Base-by-base conservation (phyloP, 2,888 invertebrate species). In the Lacanobia wlatinum region DNA sequence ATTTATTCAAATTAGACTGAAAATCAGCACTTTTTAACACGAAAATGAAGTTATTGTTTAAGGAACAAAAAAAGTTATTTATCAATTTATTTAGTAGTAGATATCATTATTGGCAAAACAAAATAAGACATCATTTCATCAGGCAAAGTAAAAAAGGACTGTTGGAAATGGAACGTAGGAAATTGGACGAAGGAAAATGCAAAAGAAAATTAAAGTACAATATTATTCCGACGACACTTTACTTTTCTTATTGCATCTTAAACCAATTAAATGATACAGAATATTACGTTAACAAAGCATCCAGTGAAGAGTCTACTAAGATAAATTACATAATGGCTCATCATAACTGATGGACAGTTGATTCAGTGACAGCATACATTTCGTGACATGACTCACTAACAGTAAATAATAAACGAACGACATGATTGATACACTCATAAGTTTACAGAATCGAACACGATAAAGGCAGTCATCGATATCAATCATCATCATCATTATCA, bases 271-370 rank as follows among this genome's bases (percentile, higher is more conserved):
- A 56, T 6, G 18, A 23, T n/a, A 43, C 48, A 55, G 5, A 16
- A 48, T 21, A 34, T 50, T 23, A 60, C 34, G 14, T 10, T 28
- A 43, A 28, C 43, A 9, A 16, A 59, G 10, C 28, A 18, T 60
- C n/a, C 14, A 72, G 43, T 52, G 23, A 63, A 34, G 43, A 66
- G 1, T 55, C n/a, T 43, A 38, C 52, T n/a, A 55, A 66, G 62
- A 70, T 79, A 23, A 52, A 80, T 70, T 28, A 59, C 28, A 4
- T 28, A 23, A 62, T 23, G 52, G 7, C n/a, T 63, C 43, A 73
- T 78, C 12, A 55, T 69, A 40, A 28, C 46, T 18, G n/a, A 48
- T 43, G 8, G 61, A 58, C 48, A 56, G 21, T 46, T 55, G 55
- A 61, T 53, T 65, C 16, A 48, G 12, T 59, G 59, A 71, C 18